Conservation (phyloP, 1,140 invertebrate species). For the Pemphigus obesinymphae region DNA sequence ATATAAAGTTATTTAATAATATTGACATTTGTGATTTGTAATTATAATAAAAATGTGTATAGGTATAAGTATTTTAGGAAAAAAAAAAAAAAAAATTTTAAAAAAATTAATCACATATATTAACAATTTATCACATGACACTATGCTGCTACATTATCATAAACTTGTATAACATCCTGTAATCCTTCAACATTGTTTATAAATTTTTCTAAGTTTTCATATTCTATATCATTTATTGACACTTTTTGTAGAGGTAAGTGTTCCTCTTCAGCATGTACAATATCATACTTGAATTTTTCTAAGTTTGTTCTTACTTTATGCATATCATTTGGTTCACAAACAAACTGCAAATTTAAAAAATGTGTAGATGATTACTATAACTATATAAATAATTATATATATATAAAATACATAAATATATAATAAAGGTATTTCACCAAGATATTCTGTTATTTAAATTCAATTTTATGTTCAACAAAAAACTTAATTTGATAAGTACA, state of each 20-base stretch:
- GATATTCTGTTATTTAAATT: too few species aligned
- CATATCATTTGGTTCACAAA: conserved; percentile 21
- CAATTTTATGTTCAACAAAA: too few species aligned
- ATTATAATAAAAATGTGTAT: too few species aligned
- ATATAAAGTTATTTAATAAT: too few species aligned
- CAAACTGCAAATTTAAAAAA: neutral
- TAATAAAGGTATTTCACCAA: too few species aligned
- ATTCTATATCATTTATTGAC: conserved; percentile 1
- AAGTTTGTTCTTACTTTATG: neutral
- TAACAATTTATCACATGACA: neutral
- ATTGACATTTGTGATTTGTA: too few species aligned
- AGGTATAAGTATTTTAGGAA: neutral
- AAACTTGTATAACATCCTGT: conserved; percentile 10
- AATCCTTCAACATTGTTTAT: neutral
- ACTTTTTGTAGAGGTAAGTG: conserved; percentile 4
- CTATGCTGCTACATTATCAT: conserved; percentile 14
- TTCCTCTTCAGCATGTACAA: conserved; percentile 18
- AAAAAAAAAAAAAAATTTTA: neutral
- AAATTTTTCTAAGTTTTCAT: conserved; percentile 6
- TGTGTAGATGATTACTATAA: too few species aligned
- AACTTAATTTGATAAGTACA: too few species aligned
- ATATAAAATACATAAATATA: too few species aligned
- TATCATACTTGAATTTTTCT: conserved; percentile 15
- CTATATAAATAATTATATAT: too few species aligned
- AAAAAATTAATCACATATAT: neutral